These are phyloP conservation scores for Gerris buenoi DNA, from an alignment of 1,140 invertebrate species.

Conservation along the genomic window DNA sequence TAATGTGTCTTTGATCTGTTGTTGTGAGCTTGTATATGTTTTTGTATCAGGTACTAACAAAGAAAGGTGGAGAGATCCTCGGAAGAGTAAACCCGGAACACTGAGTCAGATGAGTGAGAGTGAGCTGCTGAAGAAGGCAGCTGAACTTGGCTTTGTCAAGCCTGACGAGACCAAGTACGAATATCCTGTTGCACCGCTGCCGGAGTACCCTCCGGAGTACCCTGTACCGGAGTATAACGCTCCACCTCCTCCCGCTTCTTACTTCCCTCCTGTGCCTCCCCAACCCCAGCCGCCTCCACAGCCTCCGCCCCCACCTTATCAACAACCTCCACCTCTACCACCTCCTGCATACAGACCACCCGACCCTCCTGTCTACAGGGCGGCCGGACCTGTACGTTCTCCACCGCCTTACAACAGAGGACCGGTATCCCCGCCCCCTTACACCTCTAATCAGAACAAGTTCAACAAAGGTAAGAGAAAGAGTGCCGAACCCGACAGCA, in stretches of 20 bases:
- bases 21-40: too few relatives aligned
- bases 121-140: slow-evolving; percentile 19
- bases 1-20: too few relatives aligned
- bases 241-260: slow-evolving; percentile 2
- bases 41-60: too few relatives aligned
- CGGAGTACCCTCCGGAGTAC: neutral
- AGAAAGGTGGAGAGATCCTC: slow-evolving; percentile 22
- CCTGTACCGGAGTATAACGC: neutral
- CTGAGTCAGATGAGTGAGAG: slow-evolving; percentile 16
- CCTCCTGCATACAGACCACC: neutral
- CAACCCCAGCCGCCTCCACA: slow-evolving; percentile 9
- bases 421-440: slow-evolving; percentile 1
- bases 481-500: neutral
- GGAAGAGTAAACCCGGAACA: neutral
- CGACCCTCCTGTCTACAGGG: slow-evolving; percentile 13
- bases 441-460: neutral
- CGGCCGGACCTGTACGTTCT: slow-evolving; percentile 1
- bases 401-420: neutral
- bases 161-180: slow-evolving; percentile 12
- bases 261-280: slow-evolving; percentile 8
- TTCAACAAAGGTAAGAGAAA: slow-evolving; percentile 5
- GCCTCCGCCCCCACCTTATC: neutral
- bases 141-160: slow-evolving; percentile 18
- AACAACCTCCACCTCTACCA: slow-evolving; percentile 13
- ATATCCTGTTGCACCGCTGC: neutral